Percentiles rank a stretch among this genome's conserved stretches.
Conservation (phyloP, 2,888 invertebrate species). For the Parnassius smintheus region DNA sequence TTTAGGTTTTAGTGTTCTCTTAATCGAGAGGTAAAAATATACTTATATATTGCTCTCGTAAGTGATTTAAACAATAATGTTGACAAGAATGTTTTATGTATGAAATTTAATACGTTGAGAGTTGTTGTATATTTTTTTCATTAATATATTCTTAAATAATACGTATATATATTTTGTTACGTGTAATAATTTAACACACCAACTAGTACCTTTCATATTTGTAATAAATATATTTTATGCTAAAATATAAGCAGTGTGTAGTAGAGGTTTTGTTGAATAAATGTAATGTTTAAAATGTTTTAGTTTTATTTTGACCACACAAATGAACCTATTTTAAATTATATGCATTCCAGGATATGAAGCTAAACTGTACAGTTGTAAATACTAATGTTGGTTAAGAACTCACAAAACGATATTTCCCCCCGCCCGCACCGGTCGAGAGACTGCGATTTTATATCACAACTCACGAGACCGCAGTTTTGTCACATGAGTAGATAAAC, state of each 20-base stretch:
- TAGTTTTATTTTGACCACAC: neutral
- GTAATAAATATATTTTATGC: slow-evolving; percentile 58
- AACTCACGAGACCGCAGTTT: no score
- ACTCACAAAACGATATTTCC: no score
- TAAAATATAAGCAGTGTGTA: slow-evolving; percentile 69
- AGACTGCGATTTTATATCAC: no score
- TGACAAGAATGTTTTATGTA: slow-evolving; percentile 44
- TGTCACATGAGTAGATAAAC: no score
- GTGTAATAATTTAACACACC: slow-evolving; percentile 71
- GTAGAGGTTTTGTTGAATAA: slow-evolving; percentile 79
- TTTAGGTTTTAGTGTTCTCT: slow-evolving; percentile 14
- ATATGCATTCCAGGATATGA: no score
- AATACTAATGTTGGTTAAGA: no score
- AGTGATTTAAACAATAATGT: slow-evolving; percentile 63
- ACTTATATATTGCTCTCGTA: slow-evolving; percentile 45
- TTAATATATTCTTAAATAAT: slow-evolving; percentile 46
- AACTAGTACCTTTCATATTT: slow-evolving; percentile 72
- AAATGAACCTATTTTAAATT: no score
- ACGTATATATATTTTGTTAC: slow-evolving; percentile 58
- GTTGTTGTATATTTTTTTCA: slow-evolving; percentile 45
- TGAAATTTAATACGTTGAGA: slow-evolving; percentile 45
- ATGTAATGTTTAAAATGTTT: slow-evolving; percentile 71
- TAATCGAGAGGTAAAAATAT: slow-evolving; percentile 28
- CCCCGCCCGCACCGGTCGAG: no score
- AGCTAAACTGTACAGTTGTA: no score